These are phyloP conservation scores for Colinus virginianus DNA, from an alignment of 2,113 vertebrate species.

Conservation along the genomic window DNA sequence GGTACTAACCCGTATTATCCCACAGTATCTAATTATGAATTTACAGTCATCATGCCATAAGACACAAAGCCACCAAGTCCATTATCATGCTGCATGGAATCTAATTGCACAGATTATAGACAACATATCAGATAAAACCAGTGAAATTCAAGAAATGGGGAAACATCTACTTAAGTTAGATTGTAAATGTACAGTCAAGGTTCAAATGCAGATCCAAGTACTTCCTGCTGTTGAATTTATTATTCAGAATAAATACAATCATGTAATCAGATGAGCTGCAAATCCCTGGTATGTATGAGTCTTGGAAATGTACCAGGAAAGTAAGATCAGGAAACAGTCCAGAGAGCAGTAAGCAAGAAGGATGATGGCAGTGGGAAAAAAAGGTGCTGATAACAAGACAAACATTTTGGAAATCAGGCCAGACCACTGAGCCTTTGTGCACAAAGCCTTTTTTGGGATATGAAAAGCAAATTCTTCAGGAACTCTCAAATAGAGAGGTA, in stretches of 20 bases:
- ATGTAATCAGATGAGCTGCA: neutral
- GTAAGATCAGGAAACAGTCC: neutral
- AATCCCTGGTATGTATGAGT: neutral
- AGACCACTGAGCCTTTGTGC: neutral
- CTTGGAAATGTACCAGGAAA: neutral
- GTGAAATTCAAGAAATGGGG: neutral
- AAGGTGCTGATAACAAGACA: neutral
- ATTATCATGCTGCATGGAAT: neutral
- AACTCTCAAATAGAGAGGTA: neutral
- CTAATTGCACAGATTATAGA: neutral
- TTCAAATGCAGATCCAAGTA: neutral
- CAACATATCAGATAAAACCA: neutral
- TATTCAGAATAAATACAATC: neutral
- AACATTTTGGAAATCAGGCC: neutral
- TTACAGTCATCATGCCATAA: neutral
- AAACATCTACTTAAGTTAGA: neutral
- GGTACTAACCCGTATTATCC: neutral
- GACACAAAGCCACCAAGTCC: neutral
- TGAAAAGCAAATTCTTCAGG: neutral
- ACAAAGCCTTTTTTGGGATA: neutral
- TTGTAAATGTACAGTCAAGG: neutral
- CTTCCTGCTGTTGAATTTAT: neutral
- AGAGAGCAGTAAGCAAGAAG: neutral
- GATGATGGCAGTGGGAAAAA: neutral
- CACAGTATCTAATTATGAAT: neutral